Evolutionary conservation across 2,888 invertebrate genomes (phyloP).

Genomic region (Drosophila buzzatii): DNA sequence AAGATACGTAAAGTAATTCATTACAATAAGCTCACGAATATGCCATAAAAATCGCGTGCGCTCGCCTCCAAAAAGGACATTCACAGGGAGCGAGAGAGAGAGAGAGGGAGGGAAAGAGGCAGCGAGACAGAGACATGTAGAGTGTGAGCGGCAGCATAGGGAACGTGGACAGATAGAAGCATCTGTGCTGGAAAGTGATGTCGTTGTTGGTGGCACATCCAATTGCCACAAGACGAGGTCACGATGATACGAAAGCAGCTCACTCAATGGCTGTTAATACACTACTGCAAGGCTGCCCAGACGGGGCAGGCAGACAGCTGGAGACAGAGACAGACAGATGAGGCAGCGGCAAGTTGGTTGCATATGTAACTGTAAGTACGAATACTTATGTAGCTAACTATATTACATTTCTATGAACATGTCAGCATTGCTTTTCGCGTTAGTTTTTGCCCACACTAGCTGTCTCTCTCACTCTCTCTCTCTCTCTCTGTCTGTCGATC

Average conservation of each 20-base stretch:
- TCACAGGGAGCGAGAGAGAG: background rate
- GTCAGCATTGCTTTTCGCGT: conserved; percentile 38
- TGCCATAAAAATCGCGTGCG: conserved; percentile 83
- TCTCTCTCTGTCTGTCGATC: background rate
- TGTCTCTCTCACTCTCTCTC: background rate
- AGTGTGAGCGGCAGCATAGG: background rate
- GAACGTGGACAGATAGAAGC: conserved; percentile 9
- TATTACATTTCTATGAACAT: conserved; percentile 50
- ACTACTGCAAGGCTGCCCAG: conserved; percentile 13
- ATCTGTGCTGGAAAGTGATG: conserved; percentile 52
- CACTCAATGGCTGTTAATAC: conserved; percentile 49
- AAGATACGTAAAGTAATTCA: conserved; percentile 79
- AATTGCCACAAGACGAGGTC: conserved; percentile 50
- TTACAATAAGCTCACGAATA: conserved; percentile 84
- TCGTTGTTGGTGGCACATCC: conserved; percentile 42
- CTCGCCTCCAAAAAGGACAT: conserved; percentile 24
- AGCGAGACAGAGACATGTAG: background rate
- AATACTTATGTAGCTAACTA: conserved; percentile 33
- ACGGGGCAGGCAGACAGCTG: background rate
- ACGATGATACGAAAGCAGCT: conserved; percentile 25
- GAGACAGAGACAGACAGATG: background rate
- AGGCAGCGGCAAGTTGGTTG: background rate
- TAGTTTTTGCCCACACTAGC: background rate
- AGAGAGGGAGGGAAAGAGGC: background rate
- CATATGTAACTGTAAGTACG: conserved; percentile 12